phyloP scores from a whole-genome alignment of 1,140 invertebrate species.

The Anthonomus grandis region DNA sequence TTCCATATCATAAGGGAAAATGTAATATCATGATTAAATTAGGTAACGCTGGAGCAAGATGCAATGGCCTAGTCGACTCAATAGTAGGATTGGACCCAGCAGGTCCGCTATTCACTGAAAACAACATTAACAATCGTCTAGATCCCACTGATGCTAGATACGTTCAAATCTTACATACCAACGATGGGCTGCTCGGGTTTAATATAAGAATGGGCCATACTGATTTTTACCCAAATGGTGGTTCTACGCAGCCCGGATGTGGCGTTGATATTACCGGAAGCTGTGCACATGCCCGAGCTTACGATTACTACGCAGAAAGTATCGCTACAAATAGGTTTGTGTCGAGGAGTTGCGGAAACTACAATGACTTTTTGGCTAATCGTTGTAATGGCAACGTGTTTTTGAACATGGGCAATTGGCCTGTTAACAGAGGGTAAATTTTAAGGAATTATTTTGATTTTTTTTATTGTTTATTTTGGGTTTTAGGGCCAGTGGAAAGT shows the following conservation, averaged over 20 bases:
- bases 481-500: conserved; percentile 8
- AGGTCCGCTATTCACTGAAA: conserved; percentile 52
- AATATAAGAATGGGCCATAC: conserved; percentile 60
- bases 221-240: conserved; percentile 72
- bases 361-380: conserved; percentile 53
- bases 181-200: conserved; percentile 59
- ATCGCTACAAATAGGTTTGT: conserved; percentile 40
- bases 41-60: conserved; percentile 54
- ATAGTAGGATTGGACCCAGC: conserved; percentile 55
- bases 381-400: conserved; percentile 52
- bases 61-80: conserved; percentile 41
- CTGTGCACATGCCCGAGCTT: conserved; percentile 58
- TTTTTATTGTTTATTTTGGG: conserved; percentile 26
- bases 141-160: conserved; percentile 60
- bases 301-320: conserved; percentile 52
- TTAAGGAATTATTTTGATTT: too few species aligned
- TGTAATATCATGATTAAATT: too few species aligned
- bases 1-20: too few species aligned
- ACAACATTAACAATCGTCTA: conserved; percentile 52
- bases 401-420: conserved; percentile 55
- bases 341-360: conserved; percentile 55
- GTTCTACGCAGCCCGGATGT: conserved; percentile 66
- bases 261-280: conserved; percentile 48
- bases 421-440: conserved; percentile 46
- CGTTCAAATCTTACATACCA: conserved; percentile 65